Base-by-base conservation (phyloP, 2,888 invertebrate genomes). In the Andrena bucephala region DNA sequence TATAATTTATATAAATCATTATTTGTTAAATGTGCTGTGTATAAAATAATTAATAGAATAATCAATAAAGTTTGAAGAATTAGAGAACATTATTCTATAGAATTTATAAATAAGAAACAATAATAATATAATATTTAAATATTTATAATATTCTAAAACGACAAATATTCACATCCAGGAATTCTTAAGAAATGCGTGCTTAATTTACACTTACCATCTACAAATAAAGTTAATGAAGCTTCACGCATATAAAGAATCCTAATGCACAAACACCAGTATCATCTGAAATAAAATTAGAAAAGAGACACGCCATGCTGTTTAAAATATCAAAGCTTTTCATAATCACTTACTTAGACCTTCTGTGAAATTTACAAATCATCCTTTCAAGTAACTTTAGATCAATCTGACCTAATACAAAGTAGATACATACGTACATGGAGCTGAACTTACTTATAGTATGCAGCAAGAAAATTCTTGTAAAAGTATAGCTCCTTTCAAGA, bases 171-270 rank as follows among this genome's bases (percentile, higher is more conserved):
- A 60, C 42, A 81, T 73, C 77, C 24, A 73, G 62, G 10, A 78
- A 57, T 73, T 57, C 16, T 67, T 24, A 75, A 52, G 16, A 60
- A 66, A 65, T 68, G 29, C 78, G 76, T 83, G 85, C 84, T 68
- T 71, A 72, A 67, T 78, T 74, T 69, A 71, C 74, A 90, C 91
- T 91, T 88, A 91, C 90, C 91, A 86, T 83, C 90, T 91, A 85
- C 73, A 91, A 91, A 90, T 52, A 91, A 90, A 90, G 87, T 88
- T 90, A 91, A 88, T 77, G 85, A 91, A 91, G 81, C 83, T 89
- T 87, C 87, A 83, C 83, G 83, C 70, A 89, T 86, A 87, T 83
- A 90, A 91, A 90, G 89, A 88, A 87, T 83, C 79, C 82, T 85
- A 88, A 90, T 87, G 85, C 85, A 90, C 85, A 86, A 84, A 81